A percentile compares a stretch with the other conserved stretches of the same genome.
These are phyloP conservation scores for Oreochromis mossambicus DNA, from an alignment of 2,797 vertebrate species.

Conservation along the genomic window DNA sequence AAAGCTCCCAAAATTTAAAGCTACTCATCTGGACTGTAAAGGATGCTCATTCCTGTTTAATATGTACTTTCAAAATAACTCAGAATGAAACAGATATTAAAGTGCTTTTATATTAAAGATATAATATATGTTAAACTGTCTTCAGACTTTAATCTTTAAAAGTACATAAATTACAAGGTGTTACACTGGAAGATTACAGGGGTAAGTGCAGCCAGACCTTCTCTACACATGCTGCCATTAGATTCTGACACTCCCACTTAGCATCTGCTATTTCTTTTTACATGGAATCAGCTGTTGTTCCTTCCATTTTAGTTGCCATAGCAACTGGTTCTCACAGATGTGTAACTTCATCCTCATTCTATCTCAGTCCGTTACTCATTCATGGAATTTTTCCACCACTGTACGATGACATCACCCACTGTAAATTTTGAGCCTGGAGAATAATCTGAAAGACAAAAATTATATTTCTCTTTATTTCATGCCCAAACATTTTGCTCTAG, in stretches of 20 bases:
- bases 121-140: background rate
- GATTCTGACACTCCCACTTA: background rate
- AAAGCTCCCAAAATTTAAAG: background rate
- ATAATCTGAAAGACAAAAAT: background rate
- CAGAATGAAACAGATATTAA: background rate
- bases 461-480: background rate
- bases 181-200: background rate
- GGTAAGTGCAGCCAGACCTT: background rate
- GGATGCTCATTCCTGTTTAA: background rate
- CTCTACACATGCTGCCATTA: background rate
- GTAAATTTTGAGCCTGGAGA: background rate
- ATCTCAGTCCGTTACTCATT: background rate
- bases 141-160: background rate
- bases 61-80: background rate
- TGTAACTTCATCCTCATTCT: background rate
- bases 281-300: background rate
- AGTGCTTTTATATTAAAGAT: background rate
- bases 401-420: background rate
- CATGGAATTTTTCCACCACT: background rate
- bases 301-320: background rate
- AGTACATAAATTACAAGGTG: background rate
- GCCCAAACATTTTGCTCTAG: background rate
- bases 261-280: background rate
- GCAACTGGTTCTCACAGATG: background rate
- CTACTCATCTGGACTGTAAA: background rate